Conservation (phyloP, 2,888 invertebrate species). For the Chrysomela aeneicollis region DNA sequence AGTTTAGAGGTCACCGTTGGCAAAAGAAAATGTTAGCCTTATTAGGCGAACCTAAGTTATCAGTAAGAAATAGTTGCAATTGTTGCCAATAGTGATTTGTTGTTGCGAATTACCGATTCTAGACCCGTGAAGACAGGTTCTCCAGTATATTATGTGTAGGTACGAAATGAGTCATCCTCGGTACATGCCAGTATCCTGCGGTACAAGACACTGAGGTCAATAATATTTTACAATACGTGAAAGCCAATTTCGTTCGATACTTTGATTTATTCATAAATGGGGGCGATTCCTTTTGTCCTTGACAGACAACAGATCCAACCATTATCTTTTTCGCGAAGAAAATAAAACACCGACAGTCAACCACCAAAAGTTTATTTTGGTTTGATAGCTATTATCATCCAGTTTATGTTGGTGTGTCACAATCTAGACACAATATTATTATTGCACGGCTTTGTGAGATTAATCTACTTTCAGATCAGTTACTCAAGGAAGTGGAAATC, state of each 20-base stretch:
- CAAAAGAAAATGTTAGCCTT: slow-evolving; percentile 55
- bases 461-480: not conserved
- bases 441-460: not conserved
- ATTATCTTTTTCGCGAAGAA: not conserved
- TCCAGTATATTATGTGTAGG: slow-evolving; percentile 43
- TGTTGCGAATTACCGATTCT: slow-evolving; percentile 23
- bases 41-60: slow-evolving; percentile 56
- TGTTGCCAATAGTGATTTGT: slow-evolving; percentile 21
- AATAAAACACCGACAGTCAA: not conserved
- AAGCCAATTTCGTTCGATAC: slow-evolving; percentile 27
- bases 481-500: slow-evolving; percentile 3
- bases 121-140: slow-evolving; percentile 42
- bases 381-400: not conserved
- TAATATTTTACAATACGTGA: slow-evolving; percentile 48
- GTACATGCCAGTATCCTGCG: slow-evolving; percentile 22
- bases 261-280: slow-evolving; percentile 22
- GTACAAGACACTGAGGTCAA: slow-evolving; percentile 54
- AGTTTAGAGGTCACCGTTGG: slow-evolving; percentile 55
- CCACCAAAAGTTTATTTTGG: not conserved
- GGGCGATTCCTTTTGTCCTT: not conserved
- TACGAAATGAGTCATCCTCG: slow-evolving; percentile 52
- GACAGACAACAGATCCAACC: not conserved
- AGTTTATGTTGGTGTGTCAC: not conserved
- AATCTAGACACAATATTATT: not conserved
- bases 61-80: slow-evolving; percentile 33